Conservation (phyloP, 2,113 vertebrate genomes). For the Aphelocoma coerulescens region DNA sequence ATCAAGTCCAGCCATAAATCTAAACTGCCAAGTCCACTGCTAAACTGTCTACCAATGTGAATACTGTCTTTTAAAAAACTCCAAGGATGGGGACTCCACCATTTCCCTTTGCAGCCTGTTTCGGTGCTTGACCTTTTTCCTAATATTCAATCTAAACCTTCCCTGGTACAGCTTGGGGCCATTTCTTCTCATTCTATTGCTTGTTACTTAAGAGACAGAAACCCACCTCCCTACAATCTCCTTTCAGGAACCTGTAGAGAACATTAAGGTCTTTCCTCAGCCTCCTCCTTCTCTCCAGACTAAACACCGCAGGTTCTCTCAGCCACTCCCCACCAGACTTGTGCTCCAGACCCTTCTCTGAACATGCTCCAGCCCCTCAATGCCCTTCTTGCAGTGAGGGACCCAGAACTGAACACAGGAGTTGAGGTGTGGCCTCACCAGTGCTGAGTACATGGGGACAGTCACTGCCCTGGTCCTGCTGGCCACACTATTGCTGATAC, state of each 20-base stretch:
- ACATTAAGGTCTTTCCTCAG: background rate
- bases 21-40: background rate
- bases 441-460: rapidly evolving
- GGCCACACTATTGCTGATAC: background rate
- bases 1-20: background rate
- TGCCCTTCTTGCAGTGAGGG: background rate
- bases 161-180: background rate
- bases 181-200: background rate
- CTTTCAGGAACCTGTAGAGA: background rate
- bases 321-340: rapidly evolving
- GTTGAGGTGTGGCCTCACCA: rapidly evolving
- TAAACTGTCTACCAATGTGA: background rate
- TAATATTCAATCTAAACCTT: background rate
- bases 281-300: background rate
- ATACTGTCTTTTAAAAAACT: background rate
- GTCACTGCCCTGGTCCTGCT: rapidly evolving
- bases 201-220: background rate
- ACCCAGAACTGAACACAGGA: background rate
- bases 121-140: background rate
- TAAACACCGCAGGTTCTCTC: background rate
- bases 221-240: background rate
- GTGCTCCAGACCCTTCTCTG: background rate
- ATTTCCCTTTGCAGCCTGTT: background rate
- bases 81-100: background rate
- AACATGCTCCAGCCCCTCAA: rapidly evolving